A percentile compares a stretch with the other conserved stretches of the same genome.
phyloP scores from a whole-genome alignment of 1,140 invertebrate species.

The Antheraea pernyi region DNA sequence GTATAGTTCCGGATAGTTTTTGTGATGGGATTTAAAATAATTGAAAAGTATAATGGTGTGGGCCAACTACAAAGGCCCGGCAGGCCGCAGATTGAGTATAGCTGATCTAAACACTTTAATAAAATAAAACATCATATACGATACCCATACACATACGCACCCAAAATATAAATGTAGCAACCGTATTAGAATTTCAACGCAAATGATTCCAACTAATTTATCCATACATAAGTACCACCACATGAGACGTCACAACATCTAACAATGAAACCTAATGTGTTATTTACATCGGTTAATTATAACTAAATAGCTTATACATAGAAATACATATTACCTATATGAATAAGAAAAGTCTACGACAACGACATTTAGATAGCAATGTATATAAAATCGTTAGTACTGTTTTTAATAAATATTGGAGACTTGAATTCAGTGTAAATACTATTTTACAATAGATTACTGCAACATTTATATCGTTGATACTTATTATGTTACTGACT shows the following conservation, averaged over 20 bases:
- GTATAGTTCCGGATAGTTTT: no score
- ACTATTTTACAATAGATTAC: no score
- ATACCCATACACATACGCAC: no score
- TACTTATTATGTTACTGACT: no score
- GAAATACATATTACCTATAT: background rate
- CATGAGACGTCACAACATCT: background rate
- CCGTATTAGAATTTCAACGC: background rate
- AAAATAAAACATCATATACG: no score
- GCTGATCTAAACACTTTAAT: no score
- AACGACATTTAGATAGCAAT: background rate
- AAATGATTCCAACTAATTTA: background rate
- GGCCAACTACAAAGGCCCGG: no score
- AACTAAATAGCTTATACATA: background rate
- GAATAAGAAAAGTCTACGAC: background rate
- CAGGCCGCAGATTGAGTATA: no score
- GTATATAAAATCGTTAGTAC: background rate
- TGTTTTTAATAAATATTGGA: background rate
- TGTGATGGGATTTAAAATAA: no score
- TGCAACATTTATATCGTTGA: no score
- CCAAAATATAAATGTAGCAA: background rate
- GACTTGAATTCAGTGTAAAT: no score
- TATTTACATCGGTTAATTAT: background rate
- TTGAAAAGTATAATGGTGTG: no score
- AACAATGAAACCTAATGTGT: background rate
- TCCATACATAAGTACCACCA: background rate